Conservation (phyloP, 2,113 vertebrate species). For the Opisthocomus hoazin region DNA sequence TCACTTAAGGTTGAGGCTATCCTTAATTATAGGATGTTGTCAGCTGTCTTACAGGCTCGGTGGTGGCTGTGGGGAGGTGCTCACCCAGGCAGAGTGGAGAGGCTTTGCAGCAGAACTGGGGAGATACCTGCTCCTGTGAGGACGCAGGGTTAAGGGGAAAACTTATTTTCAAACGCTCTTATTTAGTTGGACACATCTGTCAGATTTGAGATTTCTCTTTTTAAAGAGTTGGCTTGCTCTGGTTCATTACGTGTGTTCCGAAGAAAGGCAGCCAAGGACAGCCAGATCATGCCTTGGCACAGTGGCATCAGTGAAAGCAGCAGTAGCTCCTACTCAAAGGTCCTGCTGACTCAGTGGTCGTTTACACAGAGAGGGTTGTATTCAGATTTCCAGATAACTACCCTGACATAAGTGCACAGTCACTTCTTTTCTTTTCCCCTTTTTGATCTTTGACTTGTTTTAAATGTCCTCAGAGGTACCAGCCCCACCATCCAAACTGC, state of each 20-base stretch:
- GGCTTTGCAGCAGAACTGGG: not conserved
- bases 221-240: not conserved
- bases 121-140: not conserved
- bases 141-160: fast-evolving
- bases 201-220: not conserved
- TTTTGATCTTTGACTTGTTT: not conserved
- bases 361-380: not conserved
- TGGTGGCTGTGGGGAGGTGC: not conserved
- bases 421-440: not conserved
- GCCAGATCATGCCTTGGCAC: too few relatives aligned
- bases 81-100: not conserved
- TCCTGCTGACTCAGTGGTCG: not conserved
- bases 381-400: not conserved
- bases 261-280: not conserved
- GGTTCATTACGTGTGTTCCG: not conserved
- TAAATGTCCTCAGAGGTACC: not conserved
- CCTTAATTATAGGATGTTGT: not conserved
- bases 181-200: not conserved
- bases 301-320: not conserved
- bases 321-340: not conserved
- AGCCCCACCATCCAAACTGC: not conserved
- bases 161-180: not conserved
- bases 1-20: not conserved
- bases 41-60: not conserved
- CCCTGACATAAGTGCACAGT: not conserved